Percentiles rank a stretch among this genome's conserved stretches.
Conservation (phyloP, 2,888 invertebrate genomes). For the Oxyteleia sp. region DNA sequence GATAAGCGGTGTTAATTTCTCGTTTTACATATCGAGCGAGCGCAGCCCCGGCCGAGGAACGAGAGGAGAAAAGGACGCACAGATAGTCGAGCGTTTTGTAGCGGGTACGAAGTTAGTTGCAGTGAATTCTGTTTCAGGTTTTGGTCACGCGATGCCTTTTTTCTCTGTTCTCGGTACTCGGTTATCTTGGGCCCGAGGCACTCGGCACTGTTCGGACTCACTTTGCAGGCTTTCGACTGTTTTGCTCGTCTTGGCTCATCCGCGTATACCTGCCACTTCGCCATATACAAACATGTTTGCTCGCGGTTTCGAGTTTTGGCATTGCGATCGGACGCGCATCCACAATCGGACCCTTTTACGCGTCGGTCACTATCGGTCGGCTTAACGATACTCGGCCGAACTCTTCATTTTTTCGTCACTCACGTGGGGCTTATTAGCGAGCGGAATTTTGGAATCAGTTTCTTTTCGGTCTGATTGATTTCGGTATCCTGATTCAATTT, state of each 20-base stretch:
- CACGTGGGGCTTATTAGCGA: background rate
- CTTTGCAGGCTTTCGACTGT: constrained; percentile 55
- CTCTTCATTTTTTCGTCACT: constrained; percentile 5
- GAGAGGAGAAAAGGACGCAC: constrained; percentile 70
- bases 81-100: constrained; percentile 79
- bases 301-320: constrained; percentile 47
- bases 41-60: constrained; percentile 36
- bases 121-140: constrained; percentile 85
- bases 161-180: constrained; percentile 87
- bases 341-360: constrained; percentile 1
- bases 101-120: constrained; percentile 80
- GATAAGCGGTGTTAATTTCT: constrained; percentile 54
- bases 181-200: constrained; percentile 85
- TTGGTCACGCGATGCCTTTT: constrained; percentile 87
- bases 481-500: background rate
- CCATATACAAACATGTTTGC: constrained; percentile 37
- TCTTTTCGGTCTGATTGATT: background rate
- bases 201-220: constrained; percentile 67
- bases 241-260: constrained; percentile 55
- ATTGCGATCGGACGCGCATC: constrained; percentile 19
- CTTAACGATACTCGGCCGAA: constrained; percentile 1
- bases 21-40: constrained; percentile 50
- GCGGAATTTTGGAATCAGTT: background rate
- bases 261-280: constrained; percentile 49
- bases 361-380: background rate